Base-by-base conservation (phyloP, 2,113 vertebrate genomes). In the Oncorhynchus kisutch region DNA sequence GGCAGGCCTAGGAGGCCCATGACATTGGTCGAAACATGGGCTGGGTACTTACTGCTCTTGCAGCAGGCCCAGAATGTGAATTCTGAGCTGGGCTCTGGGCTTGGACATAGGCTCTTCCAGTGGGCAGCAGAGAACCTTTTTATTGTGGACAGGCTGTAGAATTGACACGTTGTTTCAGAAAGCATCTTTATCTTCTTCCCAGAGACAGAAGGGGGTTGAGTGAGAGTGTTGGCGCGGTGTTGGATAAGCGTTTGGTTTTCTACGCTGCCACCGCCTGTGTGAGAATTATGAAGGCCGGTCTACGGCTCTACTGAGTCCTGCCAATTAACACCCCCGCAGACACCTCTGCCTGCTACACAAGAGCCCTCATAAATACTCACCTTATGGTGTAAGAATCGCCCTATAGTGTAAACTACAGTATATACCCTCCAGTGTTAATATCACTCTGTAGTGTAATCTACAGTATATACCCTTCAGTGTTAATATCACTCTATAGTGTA, bases 241-340 rank as follows among this genome's bases (percentile, higher is more conserved):
- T 34, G 31, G 31, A 34, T 34, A 34, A 34, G 5, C 4, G 31
- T 90, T 91, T 86, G 85, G 74, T 84, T 88, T 92, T 76, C 83
- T 84, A 85, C 31, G 31, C 31, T 34, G 5, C 31, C 79, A 85
- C 81, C 5, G 80, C 85, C 88, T 82, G 84, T 85, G 86, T 88
- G 80, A 81, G 90, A 88, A 91, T 94, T 90, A 92, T 86, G 87
- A 89, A 92, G 89, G 91, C 27, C 0, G 27, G 27, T 91, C 92
- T 87, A 90, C 84, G 57, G 83, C 86, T 87, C 91, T 92, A 91
- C 87, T 91, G 85, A 92, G 87, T 76, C 31, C 88, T 86, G 90
- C 90, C 93, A 93, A 93, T 93, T 92, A 94, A 93, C 92, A 91
- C 88, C 88, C 86, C 90, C 89, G 90, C 90, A 88, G 89, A 80